phyloP scores from a whole-genome alignment of 2,888 invertebrate species.

The Elegia similella region DNA sequence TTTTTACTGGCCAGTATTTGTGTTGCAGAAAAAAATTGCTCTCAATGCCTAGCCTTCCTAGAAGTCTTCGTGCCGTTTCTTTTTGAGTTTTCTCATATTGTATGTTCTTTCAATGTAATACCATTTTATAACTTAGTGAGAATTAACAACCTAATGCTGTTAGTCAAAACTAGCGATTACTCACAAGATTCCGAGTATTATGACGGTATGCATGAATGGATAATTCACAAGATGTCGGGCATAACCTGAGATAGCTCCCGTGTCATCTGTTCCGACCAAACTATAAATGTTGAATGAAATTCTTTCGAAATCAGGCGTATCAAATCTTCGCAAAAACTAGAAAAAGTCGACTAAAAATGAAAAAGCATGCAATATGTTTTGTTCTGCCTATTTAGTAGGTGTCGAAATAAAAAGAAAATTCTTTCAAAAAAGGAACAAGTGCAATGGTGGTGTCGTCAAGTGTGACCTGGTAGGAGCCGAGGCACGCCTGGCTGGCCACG shows the following conservation, averaged over 20 bases:
- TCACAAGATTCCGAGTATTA: constrained; percentile 4
- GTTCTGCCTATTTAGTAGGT: constrained; percentile 23
- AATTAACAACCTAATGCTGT: neutral
- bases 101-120: neutral
- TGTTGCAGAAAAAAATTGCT: neutral
- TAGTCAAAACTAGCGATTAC: neutral
- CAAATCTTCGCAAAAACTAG: neutral
- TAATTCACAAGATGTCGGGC: neutral
- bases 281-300: neutral
- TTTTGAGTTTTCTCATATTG: neutral
- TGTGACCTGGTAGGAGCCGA: constrained; percentile 70
- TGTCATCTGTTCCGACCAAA: neutral
- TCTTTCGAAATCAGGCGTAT: neutral
- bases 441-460: constrained; percentile 66
- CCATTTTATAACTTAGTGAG: neutral
- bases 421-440: constrained; percentile 45
- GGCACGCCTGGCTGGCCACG: constrained; percentile 59
- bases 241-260: neutral
- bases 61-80: neutral
- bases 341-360: neutral
- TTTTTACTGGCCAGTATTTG: constrained; percentile 49
- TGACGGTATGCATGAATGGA: constrained; percentile 8
- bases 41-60: neutral
- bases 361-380: neutral
- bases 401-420: constrained; percentile 35